Base-by-base conservation (phyloP, 2,888 invertebrate genomes). In the Flabesymbios commensalis region DNA sequence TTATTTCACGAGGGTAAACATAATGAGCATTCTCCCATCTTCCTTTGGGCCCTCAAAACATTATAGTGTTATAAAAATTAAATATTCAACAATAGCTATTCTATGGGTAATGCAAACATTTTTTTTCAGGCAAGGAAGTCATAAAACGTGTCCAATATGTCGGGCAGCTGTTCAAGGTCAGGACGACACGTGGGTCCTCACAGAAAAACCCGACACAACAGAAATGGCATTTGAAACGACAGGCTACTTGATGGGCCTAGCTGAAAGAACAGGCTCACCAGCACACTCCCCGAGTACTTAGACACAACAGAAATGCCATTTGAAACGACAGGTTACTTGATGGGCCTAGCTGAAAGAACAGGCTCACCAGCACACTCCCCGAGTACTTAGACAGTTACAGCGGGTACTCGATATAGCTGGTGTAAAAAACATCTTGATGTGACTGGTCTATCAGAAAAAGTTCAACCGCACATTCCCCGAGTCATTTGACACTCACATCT, bases 141-240 rank as follows among this genome's bases (percentile, higher is more conserved):
- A 88, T 74, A 87, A 88, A 75, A 89, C 88, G 0, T 90, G 90
- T 76, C 90, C 90, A 0, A 86, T 89, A 61, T 90, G 90, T 74
- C 85, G 88, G 54, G 88, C 87, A 71, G 84, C 84, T 60, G 77
- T 89, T 49, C 84, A 86, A 47, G 88, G 86, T 68, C 86, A 87
- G 0, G 88, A 88, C 69, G 89, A 90, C 57, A 74, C 78, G 0
- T 82, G 82, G 82, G 77, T 78, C 4, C 64, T 82, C 31, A 75
- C 81, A 19, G 80, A 80, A 60, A 75, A 74, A 32, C 79, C 79
- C 7, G 76, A 78, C 59, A 65, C 68, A 10, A 57, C 58, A 0
- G 79, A 81, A 61, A 78, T 79, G 59, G 75, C 69, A 3, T 66
- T 74, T n/a, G 78, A 78, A 63, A 74, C 78, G 24, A 73, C 73